Percentiles rank a stretch among this genome's conserved stretches.
Evolutionary conservation across 1,140 invertebrate species (phyloP).

Genomic region (Drosophila dunni): DNA sequence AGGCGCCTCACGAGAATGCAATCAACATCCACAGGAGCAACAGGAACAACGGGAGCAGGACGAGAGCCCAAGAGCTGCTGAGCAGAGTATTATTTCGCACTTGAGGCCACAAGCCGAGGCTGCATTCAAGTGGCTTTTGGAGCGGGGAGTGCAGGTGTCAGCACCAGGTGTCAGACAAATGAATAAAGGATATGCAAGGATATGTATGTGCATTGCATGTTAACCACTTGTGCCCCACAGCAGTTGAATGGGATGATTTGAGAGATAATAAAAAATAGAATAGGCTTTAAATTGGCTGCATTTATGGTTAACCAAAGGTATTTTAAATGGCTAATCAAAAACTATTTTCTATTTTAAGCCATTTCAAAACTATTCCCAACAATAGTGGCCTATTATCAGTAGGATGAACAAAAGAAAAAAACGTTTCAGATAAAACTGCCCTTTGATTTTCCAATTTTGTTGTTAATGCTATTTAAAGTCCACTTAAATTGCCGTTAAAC

Average conservation of each 20-base stretch:
- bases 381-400: neutral
- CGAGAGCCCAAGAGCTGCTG: conserved; percentile 28
- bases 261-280: neutral
- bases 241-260: neutral
- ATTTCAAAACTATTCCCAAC: neutral
- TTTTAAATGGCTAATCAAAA: neutral
- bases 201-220: conserved; percentile 37
- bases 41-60: conserved; percentile 38
- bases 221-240: conserved; percentile 25
- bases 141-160: conserved; percentile 7
- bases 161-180: conserved; percentile 37
- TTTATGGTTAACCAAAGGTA: conserved; percentile 20
- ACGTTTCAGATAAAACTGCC: neutral
- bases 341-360: neutral
- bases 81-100: conserved; percentile 67
- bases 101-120: conserved; percentile 61
- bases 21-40: conserved; percentile 13
- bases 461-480: conserved; percentile 43
- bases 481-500: conserved; percentile 64
- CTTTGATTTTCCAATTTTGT: conserved; percentile 34
- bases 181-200: conserved; percentile 23
- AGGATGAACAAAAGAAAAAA: neutral
- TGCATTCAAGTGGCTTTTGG: conserved; percentile 64
- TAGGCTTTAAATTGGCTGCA: conserved; percentile 33
- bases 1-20: conserved; percentile 43